Percentiles rank a stretch among this genome's conserved stretches.
Conservation (phyloP, 2,797 vertebrate species). For the Pangasius larnaudii region DNA sequence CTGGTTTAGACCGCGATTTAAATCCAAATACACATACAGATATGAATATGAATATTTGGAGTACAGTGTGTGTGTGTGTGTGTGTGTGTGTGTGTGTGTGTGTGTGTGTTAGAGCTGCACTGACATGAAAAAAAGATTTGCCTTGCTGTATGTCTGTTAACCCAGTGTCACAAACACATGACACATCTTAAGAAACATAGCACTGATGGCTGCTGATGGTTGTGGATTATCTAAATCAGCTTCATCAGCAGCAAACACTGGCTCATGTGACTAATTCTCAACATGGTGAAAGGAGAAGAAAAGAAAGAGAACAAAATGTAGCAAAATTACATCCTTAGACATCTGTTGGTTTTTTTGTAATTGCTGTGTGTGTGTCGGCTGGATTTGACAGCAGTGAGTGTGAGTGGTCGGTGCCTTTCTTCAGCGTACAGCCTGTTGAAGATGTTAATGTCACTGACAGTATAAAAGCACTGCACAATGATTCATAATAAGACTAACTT, state of each 20-base stretch:
- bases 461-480: constrained; percentile 22
- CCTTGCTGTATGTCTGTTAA: not conserved
- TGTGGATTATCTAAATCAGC: not conserved
- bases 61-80: not conserved
- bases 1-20: not conserved
- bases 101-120: not conserved
- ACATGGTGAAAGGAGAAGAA: not conserved
- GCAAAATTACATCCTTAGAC: not conserved
- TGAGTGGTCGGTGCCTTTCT: constrained; percentile 53
- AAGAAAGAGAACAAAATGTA: not conserved
- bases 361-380: constrained; percentile 60
- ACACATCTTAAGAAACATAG: not conserved
- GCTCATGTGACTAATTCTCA: not conserved
- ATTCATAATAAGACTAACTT: not conserved
- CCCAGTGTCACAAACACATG: not conserved
- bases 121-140: not conserved
- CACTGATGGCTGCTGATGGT: not conserved
- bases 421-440: constrained; percentile 54
- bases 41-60: not conserved
- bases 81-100: not conserved
- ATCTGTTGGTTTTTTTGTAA: not conserved
- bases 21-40: not conserved
- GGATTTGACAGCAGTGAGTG: constrained; percentile 61
- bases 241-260: not conserved
- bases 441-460: constrained; percentile 62